Evolutionary conservation across 1,140 invertebrate species (phyloP).

Genomic region (Trichogramma pretiosum): DNA sequence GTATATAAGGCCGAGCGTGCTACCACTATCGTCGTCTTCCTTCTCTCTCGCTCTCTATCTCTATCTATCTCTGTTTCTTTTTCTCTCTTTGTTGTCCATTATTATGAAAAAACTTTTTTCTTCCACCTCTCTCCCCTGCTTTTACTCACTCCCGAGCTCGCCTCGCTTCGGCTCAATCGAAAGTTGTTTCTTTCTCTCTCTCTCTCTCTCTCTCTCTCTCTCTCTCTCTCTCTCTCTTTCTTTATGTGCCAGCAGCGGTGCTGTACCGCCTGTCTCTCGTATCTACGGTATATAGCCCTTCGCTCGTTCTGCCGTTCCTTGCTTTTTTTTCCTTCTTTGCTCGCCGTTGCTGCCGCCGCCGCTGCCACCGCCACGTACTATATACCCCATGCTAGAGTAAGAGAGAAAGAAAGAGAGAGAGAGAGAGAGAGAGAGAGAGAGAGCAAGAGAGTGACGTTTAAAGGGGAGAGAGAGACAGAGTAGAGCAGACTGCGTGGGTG

Average conservation of each 20-base stretch:
- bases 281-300: slow-evolving; percentile 36
- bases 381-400: neutral
- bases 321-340: neutral
- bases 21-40: too few species aligned
- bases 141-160: too few species aligned
- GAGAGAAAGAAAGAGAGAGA: neutral
- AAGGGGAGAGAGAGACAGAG: neutral
- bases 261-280: slow-evolving; percentile 33
- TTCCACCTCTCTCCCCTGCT: too few species aligned
- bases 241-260: slow-evolving; percentile 5
- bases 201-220: slow-evolving; percentile 11
- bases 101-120: too few species aligned
- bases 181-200: too few species aligned
- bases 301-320: neutral
- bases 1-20: too few species aligned
- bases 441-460: neutral
- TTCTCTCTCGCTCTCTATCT: too few species aligned
- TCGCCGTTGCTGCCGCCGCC: slow-evolving; percentile 19
- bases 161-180: too few species aligned
- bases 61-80: too few species aligned
- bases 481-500: too few species aligned
- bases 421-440: neutral
- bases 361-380: slow-evolving; percentile 19
- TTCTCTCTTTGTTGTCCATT: too few species aligned
- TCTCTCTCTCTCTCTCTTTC: slow-evolving; percentile 16